These are phyloP conservation scores for Desmophyllum pertusum DNA, from an alignment of 92 coral and sea anemone genomes.

Conservation along the genomic window DNA sequence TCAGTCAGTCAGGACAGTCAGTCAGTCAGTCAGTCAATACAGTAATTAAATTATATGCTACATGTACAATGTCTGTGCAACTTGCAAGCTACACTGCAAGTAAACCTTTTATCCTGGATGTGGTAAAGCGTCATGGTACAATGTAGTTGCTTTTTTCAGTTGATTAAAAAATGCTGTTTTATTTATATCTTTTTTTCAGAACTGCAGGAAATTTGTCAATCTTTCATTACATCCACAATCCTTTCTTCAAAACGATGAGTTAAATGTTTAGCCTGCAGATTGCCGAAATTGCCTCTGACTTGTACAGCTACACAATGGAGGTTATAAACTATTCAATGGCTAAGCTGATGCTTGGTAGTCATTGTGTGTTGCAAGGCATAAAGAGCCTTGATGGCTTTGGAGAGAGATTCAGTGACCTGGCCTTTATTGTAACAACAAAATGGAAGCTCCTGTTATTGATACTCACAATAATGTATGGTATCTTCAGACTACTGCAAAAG, in stretches of 20 bases:
- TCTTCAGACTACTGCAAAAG: constrained; percentile 35
- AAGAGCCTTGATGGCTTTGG: constrained; percentile 27
- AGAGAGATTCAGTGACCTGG: constrained; percentile 20
- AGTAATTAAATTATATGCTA: too few relatives aligned
- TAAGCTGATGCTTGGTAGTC: constrained; percentile 32
- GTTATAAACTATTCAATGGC: neutral
- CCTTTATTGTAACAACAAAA: constrained; percentile 11
- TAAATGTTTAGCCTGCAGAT: too few relatives aligned
- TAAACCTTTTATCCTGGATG: neutral
- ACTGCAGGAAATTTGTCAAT: neutral
- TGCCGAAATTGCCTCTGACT: neutral
- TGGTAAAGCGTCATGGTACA: too few relatives aligned
- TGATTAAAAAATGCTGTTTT: neutral
- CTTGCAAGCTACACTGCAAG: neutral
- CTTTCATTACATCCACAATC: too few relatives aligned
- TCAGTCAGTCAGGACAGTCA: too few relatives aligned
- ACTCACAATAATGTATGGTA: constrained; percentile 9
- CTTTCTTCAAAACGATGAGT: neutral
- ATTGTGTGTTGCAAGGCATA: constrained; percentile 25
- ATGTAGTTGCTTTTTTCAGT: too few relatives aligned
- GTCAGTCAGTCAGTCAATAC: too few relatives aligned
- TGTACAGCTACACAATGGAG: neutral
- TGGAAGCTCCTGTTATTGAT: constrained; percentile 38
- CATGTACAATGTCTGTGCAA: too few relatives aligned
- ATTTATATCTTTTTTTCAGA: neutral